Conservation (phyloP, 2,113 vertebrate species). For the Tretioscincus oriximinensis region DNA sequence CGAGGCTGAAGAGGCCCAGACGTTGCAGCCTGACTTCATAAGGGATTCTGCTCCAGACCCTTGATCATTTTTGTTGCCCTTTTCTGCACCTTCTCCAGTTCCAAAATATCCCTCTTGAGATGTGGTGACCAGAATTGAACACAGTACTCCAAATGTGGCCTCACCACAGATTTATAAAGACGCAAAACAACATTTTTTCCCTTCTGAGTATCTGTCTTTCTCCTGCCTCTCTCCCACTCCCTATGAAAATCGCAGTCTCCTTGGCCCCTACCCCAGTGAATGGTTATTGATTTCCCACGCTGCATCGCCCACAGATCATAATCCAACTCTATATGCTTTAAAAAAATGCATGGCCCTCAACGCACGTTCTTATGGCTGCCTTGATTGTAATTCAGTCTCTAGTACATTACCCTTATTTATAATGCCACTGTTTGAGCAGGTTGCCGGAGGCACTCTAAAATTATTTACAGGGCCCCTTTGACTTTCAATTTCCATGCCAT, state of each 20-base stretch:
- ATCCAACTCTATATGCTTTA: constrained; percentile 42
- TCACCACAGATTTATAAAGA: too few species aligned
- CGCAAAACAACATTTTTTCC: too few species aligned
- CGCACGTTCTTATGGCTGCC: constrained; percentile 22
- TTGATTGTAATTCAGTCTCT: constrained; percentile 60
- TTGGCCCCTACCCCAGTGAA: constrained; percentile 25
- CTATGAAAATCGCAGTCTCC: constrained; percentile 42
- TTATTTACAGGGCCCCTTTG: constrained; percentile 71
- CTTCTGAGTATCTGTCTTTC: neutral
- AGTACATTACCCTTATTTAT: constrained; percentile 72
- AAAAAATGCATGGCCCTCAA: constrained; percentile 35
- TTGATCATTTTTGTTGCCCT: too few species aligned
- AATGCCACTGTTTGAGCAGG: constrained; percentile 41
- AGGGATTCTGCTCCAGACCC: too few species aligned
- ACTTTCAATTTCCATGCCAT: constrained; percentile 69
- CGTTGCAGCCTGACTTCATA: too few species aligned
- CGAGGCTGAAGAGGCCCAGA: too few species aligned
- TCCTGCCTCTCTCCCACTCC: neutral
- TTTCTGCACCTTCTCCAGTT: too few species aligned
- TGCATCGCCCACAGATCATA: constrained; percentile 41
- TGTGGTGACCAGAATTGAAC: too few species aligned
- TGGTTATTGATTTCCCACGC: constrained; percentile 49
- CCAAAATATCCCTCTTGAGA: too few species aligned
- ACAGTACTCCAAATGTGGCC: too few species aligned
- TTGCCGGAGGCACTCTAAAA: constrained; percentile 58